Base-by-base conservation (phyloP, 2,113 vertebrate genomes). In the Xenopus borealis region DNA sequence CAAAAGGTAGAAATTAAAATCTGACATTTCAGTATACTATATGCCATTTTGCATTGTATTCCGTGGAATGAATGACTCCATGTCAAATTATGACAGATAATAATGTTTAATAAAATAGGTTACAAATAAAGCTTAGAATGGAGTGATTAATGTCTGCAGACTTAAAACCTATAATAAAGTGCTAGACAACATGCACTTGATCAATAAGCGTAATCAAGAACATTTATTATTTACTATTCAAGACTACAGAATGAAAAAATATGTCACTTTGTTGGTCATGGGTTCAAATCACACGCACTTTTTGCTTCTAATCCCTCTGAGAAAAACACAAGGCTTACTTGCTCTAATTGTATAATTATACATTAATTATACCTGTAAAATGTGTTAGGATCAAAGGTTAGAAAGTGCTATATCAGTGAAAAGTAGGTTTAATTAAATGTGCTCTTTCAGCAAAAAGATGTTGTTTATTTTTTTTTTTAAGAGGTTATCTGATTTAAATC, bases 381-480 rank as follows among this genome's bases (percentile, higher is more conserved):
- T 61, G 64, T 45, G 47, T 47, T 10, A 19, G 52, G 65, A 75
- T 75, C 72, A 75, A 66, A 75, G 72, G 65, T 68, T 68, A 68
- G 13, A 19, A 75, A 67, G 20, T 40, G 53, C 40, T 33, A 9
- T 13, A 20, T 45, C 14, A 59, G 72, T 50, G 72, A 68, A 75
- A 62, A 75, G 72, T 62, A 44, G 57, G 55, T 50, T 66, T 75
- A 68, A 75, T 75, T 75, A 75, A 75, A 75, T 62, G 59, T n/a
- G 30, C 33, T n/a, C 8, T 13, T 61, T 55, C 52, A 20, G 52
- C 18, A 18, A 17, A 53, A 66, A 44, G n/a, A 30, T 17, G 33
- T 59, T 45, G 59, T n/a, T 40, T 46, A 16, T 58, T n/a, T 40
- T 46, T 19, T 58, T 58, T 74, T 59, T 27, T 67, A 66, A 53